phyloP scores from a whole-genome alignment of 1,140 invertebrate species.

The Cardiocondyla obscurior region DNA sequence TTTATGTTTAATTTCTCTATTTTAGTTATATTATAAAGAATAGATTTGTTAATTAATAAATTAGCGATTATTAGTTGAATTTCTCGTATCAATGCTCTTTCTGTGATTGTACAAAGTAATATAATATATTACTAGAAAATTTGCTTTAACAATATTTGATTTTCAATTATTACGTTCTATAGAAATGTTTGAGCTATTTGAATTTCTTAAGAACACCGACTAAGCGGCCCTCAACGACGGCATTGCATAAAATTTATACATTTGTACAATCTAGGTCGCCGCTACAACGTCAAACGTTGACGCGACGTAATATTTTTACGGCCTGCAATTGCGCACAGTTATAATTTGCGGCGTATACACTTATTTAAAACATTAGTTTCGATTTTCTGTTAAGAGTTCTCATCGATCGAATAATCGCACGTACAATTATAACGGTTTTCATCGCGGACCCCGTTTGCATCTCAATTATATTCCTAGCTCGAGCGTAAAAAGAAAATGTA shows the following conservation, averaged over 20 bases:
- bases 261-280: background rate
- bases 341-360: background rate
- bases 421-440: constrained; percentile 10
- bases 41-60: constrained; percentile 17
- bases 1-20: background rate
- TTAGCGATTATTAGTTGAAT: background rate
- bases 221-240: background rate
- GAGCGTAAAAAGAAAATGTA: constrained; percentile 4
- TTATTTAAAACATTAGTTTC: constrained; percentile 4
- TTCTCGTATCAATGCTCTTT: constrained; percentile 8
- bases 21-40: background rate
- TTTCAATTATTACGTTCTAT: background rate
- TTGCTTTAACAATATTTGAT: background rate
- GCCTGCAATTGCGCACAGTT: background rate
- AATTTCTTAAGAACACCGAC: background rate
- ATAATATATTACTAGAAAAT: background rate
- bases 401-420: background rate
- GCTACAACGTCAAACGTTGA: background rate
- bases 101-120: constrained; percentile 13
- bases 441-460: background rate
- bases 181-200: background rate
- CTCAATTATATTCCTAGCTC: background rate
- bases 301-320: background rate
- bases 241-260: background rate
- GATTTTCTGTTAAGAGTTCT: background rate